Conservation (phyloP, 2,113 vertebrate genomes). For the Chiloscyllium plagiosum region DNA sequence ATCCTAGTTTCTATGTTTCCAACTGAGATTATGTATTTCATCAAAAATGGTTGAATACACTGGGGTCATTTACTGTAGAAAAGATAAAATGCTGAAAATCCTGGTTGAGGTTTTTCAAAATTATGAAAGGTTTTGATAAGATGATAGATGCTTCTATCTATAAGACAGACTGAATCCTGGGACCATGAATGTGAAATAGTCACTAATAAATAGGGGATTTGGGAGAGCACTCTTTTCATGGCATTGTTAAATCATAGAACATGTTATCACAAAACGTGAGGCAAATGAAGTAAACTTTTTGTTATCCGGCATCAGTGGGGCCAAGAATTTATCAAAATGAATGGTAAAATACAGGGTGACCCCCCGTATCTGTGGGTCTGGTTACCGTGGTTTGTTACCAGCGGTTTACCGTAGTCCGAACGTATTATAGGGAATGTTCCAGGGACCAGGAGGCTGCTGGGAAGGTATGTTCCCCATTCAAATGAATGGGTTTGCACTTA, state of each 20-base stretch:
- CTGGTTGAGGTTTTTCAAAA: neutral
- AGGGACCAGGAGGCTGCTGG: no score
- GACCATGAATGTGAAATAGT: neutral
- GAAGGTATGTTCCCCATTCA: no score
- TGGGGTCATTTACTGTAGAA: neutral
- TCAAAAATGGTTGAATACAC: neutral
- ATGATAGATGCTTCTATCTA: neutral
- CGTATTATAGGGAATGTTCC: no score
- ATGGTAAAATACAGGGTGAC: no score
- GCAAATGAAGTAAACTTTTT: neutral
- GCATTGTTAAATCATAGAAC: neutral
- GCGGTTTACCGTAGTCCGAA: no score
- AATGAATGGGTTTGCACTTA: no score
- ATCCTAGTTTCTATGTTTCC: no score
- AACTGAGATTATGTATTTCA: neutral
- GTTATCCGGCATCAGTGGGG: no score
- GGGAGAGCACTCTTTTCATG: neutral
- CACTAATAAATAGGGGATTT: neutral
- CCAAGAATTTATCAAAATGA: no score
- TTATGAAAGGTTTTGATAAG: neutral
- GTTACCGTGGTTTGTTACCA: no score
- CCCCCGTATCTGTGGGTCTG: no score
- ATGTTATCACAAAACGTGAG: neutral
- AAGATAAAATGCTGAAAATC: neutral
- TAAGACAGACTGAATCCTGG: neutral